A percentile compares a stretch with the other conserved stretches of the same genome.
Evolutionary conservation across 2,113 vertebrate genomes (phyloP).

Genomic region (Menura novaehollandiae): DNA sequence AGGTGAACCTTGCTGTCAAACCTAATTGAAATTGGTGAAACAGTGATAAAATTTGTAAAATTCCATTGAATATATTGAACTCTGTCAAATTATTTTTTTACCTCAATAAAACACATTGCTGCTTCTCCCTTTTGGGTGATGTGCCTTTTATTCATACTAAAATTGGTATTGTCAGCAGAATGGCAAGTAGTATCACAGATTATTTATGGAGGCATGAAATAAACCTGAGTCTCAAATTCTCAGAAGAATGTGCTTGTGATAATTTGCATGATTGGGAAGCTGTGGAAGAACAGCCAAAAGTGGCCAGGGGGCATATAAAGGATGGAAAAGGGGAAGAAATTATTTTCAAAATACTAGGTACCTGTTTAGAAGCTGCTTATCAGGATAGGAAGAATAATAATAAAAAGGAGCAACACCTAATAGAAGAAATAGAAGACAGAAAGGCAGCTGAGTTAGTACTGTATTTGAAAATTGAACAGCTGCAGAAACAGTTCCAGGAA

Average conservation of each 20-base stretch:
- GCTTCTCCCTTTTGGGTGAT: background rate
- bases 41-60: background rate
- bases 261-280: background rate
- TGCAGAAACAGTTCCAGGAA: background rate
- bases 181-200: background rate
- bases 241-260: background rate
- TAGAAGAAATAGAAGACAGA: background rate
- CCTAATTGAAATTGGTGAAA: background rate
- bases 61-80: background rate
- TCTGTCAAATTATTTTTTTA: background rate
- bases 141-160: background rate
- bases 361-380: background rate
- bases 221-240: background rate
- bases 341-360: background rate
- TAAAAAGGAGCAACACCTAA: background rate
- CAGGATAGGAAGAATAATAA: background rate
- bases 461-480: background rate
- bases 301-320: background rate
- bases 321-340: background rate
- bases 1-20: background rate
- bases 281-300: background rate
- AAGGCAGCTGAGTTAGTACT: background rate
- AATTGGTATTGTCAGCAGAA: background rate
- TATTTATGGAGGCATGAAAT: background rate
- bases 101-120: background rate